Evolutionary conservation across 2,113 vertebrate species (phyloP).

Genomic region (Pachycephala philippinensis): DNA sequence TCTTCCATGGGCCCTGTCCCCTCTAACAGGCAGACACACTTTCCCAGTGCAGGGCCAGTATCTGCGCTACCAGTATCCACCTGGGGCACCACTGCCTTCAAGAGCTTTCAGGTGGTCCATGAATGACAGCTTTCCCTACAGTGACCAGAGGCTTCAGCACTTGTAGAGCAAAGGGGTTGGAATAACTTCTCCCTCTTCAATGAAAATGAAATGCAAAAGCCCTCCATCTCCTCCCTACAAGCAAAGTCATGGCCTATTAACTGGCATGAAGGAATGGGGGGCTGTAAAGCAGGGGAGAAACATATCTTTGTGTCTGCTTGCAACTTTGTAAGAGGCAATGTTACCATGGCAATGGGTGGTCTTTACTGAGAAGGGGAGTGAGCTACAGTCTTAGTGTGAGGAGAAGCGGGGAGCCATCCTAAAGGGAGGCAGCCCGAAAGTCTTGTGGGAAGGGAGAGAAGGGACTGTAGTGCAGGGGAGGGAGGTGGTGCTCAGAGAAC

Average conservation of each 20-base stretch:
- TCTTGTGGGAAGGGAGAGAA: neutral
- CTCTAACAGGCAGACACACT: neutral
- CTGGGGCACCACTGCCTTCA: neutral
- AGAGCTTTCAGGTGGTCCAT: neutral
- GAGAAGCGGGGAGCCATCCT: neutral
- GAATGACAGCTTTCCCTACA: neutral
- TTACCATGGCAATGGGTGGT: constrained; percentile 66
- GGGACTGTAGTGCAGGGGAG: neutral
- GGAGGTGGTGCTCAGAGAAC: neutral
- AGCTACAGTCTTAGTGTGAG: neutral
- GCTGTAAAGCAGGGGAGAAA: constrained; percentile 1
- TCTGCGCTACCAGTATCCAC: neutral
- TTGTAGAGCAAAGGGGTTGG: neutral
- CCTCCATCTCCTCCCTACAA: neutral
- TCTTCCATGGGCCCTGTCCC: neutral
- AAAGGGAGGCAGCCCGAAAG: neutral
- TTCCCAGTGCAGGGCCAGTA: neutral
- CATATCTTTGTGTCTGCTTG: constrained; percentile 40
- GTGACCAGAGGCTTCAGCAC: neutral
- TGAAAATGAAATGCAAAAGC: neutral
- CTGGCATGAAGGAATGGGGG: neutral
- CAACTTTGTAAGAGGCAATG: constrained; percentile 52
- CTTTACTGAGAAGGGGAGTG: constrained; percentile 16
- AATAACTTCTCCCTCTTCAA: neutral
- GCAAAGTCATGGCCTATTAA: neutral